Base-by-base conservation (phyloP, 2,797 vertebrate genomes). In the Phylloscopus collybita region DNA sequence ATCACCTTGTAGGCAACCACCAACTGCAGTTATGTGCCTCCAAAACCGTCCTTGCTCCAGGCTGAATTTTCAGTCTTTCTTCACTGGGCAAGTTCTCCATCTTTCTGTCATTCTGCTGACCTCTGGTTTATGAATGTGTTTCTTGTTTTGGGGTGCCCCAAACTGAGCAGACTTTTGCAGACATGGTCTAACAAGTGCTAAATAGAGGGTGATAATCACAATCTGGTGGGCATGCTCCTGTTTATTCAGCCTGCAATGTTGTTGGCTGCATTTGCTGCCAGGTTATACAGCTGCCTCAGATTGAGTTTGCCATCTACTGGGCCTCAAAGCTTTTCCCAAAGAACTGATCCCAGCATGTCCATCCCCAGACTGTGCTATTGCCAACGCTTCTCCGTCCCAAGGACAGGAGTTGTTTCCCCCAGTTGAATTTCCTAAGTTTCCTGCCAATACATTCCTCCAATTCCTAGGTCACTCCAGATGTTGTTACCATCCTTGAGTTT, bases 261-360 rank as follows among this genome's bases (percentile, higher is more conserved):
- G 3, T 27, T 34, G 60, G 8, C 21, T 71, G 25, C 32, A 13
- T 66, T 75, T 66, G 5, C 17, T 88, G 6, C 19, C 26, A n/a
- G 15, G 12, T 27, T 61, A n/a, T 61, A 36, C 14, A n/a, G 26
- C 9, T 65, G 56, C 3, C 17, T 64, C 11, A 49, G 62, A 6
- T 16, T 50, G 1, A 2, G 5, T 79, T 69, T 74, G 34, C 21
- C 44, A 4, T 21, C 13, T 32, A 19, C 2, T 0, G 1, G 21
- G 15, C 9, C 7, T 18, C 38, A 62, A 38, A 16, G 0, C 11
- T 13, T 83, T 84, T 75, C 9, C 36, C n/a, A 50, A 45, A 69
- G 19, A 84, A 22, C 5, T 15, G 36, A 71, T 79, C 6, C 5
- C 21, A 45, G 6, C 6, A 26, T 6, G 13, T 49, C 27, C 7